These are phyloP conservation scores for Atethmia centrago DNA, from an alignment of 2,888 invertebrate genomes.

Conservation along the genomic window DNA sequence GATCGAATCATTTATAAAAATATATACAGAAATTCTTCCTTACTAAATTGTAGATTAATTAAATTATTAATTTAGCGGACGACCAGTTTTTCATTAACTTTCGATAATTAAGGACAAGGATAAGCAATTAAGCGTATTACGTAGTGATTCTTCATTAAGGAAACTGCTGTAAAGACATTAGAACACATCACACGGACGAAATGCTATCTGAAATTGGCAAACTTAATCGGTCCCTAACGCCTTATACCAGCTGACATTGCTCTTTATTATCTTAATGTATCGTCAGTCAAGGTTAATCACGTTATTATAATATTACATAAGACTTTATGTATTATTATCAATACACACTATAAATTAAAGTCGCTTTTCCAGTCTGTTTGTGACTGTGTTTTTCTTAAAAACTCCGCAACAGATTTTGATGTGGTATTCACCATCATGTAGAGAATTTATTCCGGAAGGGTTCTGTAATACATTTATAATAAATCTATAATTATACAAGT, in stretches of 20 bases:
- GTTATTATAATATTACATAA: slow-evolving; percentile 26
- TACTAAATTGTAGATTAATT: slow-evolving; percentile 15
- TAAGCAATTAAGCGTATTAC: slow-evolving; percentile 10
- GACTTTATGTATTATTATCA: slow-evolving; percentile 13
- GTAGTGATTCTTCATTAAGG: not conserved
- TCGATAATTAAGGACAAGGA: slow-evolving; percentile 19
- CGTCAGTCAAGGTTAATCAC: slow-evolving; percentile 28
- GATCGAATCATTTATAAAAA: not conserved
- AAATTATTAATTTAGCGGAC: slow-evolving; percentile 3
- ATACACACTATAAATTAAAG: not conserved
- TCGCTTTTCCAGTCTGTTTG: too few species aligned
- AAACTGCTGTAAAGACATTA: slow-evolving; percentile 3
- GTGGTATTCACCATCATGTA: not conserved
- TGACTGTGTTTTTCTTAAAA: not conserved
- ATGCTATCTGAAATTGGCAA: slow-evolving; percentile 18
- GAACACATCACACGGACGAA: not conserved
- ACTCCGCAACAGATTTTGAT: not conserved
- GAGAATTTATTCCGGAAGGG: not conserved
- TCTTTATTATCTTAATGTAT: slow-evolving; percentile 15
- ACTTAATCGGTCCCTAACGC: slow-evolving; percentile 15
- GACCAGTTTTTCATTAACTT: slow-evolving; percentile 16
- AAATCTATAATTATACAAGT: too few species aligned
- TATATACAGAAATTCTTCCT: not conserved
- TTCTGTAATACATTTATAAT: not conserved
- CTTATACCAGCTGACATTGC: slow-evolving; percentile 6